Base-by-base conservation (phyloP, 2,888 invertebrate species). In the Thecophora atra region DNA sequence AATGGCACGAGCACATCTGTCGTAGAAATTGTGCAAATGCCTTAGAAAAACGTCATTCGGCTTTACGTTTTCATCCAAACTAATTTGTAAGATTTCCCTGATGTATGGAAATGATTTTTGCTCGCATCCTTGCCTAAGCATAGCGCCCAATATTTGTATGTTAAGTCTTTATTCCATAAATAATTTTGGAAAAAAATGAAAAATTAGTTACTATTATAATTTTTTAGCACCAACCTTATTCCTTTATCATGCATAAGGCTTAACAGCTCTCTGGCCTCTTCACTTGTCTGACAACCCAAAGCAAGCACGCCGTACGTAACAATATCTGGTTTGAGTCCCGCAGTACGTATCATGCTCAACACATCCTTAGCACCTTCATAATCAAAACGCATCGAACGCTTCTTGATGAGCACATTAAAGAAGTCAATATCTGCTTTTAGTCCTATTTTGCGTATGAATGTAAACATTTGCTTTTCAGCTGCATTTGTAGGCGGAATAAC, bases 261-360 rank as follows among this genome's bases (percentile, higher is more conserved):
- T 0, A 97, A 81, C 11, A 97, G 88, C 77, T 90, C 87, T 65
- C 88, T 84, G 5, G 92, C 94, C 78, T 91, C 89, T 42, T 89
- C 88, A 77, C 89, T 88, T 6, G 88, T 91, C 73, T 85, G 87
- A 84, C 97, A 97, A 15, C 93, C 91, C 79, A 96, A 85, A 0
- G 97, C 93, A 73, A 98, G 85, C 1, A 93, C 91, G 56, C 96
- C 97, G 88, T 93, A 98, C 0, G 97, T 97, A 78, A 94, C 89
- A 77, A 96, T 89, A 85, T 96, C 91, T 0, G 92, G 91, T 75
- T 87, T 86, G 28, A 93, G 83, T 70, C 85, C 87, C 65, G 90
- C 89, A 21, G 88, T 87, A 72, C 87, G 82, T 76, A 93, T 89
- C 78, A 91, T 85, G 17, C 87, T 80, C 69, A 89, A 85, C 0